These are phyloP conservation scores for Masticophis lateralis DNA, from an alignment of 2,797 vertebrate genomes.

Conservation along the genomic window DNA sequence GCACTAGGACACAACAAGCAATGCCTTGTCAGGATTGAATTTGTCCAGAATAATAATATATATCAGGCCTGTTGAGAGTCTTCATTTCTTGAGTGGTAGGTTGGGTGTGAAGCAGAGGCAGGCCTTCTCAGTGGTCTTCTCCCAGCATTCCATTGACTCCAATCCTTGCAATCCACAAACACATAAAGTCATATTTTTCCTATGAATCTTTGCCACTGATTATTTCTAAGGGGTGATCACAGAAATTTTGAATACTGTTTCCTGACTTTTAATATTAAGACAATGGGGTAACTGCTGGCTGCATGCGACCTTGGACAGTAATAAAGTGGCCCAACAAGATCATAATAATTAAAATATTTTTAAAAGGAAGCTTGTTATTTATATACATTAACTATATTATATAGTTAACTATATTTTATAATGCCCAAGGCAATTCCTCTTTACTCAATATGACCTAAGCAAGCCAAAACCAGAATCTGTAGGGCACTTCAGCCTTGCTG, in stretches of 20 bases:
- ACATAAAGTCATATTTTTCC: background rate
- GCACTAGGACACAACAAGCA: background rate
- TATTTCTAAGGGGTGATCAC: background rate
- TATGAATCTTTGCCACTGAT: background rate
- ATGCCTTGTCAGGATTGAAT: background rate
- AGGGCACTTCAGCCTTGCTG: background rate
- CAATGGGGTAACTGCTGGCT: background rate
- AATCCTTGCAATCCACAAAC: background rate
- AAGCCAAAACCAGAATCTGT: background rate
- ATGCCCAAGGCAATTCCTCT: background rate
- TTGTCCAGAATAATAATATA: background rate
- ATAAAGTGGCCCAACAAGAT: background rate
- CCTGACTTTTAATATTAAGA: background rate
- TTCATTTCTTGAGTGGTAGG: background rate
- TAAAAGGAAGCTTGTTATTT: background rate
- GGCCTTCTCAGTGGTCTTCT: background rate
- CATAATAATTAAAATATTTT: background rate
- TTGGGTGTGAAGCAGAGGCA: background rate
- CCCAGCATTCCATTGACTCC: background rate
- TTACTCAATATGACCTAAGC: background rate
- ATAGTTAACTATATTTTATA: too few species aligned
- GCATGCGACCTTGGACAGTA: background rate
- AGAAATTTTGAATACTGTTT: background rate
- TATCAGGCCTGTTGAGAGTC: background rate
- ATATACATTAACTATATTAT: too few species aligned